A percentile compares a stretch with the other conserved stretches of the same genome.
Evolutionary conservation across 2,113 vertebrate species (phyloP).

Genomic region (Pterocles gutturalis): DNA sequence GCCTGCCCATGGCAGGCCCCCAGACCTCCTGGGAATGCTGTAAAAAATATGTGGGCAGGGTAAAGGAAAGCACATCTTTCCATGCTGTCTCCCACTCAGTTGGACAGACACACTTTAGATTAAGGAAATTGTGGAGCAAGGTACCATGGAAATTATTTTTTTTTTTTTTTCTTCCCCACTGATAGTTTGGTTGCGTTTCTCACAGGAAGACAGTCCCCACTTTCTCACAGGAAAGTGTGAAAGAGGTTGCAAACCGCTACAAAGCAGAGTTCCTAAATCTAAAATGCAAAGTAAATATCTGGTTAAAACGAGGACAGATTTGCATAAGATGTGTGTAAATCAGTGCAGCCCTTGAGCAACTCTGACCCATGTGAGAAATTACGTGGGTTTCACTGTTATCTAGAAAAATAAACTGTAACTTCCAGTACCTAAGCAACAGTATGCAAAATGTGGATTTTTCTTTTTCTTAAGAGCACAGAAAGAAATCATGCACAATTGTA

Average conservation of each 20-base stretch:
- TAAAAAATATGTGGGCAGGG: neutral
- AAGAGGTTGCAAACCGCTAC: neutral
- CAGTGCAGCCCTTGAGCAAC: neutral
- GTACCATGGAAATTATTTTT: neutral
- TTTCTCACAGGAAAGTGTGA: neutral
- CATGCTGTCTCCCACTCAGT: neutral
- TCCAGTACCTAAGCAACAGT: neutral
- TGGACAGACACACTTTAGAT: neutral
- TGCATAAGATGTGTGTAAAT: conserved; percentile 14
- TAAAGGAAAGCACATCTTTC: accelerated
- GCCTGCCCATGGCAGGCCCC: neutral
- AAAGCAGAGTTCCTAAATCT: neutral
- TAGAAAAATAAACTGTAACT: neutral
- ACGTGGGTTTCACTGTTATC: neutral
- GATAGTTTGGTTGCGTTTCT: neutral
- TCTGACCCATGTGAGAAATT: neutral
- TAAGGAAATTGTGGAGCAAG: neutral
- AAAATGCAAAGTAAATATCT: neutral
- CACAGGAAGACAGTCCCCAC: neutral
- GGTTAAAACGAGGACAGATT: conserved; percentile 15
- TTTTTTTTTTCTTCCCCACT: neutral
- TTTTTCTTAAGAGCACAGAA: conserved; percentile 8
- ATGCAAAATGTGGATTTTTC: neutral
- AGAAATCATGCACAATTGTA: neutral
- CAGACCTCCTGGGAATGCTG: neutral